Base-by-base conservation (phyloP, 53 echinoderm and acorn worm genomes). In the Temnopleurus reevesii region DNA sequence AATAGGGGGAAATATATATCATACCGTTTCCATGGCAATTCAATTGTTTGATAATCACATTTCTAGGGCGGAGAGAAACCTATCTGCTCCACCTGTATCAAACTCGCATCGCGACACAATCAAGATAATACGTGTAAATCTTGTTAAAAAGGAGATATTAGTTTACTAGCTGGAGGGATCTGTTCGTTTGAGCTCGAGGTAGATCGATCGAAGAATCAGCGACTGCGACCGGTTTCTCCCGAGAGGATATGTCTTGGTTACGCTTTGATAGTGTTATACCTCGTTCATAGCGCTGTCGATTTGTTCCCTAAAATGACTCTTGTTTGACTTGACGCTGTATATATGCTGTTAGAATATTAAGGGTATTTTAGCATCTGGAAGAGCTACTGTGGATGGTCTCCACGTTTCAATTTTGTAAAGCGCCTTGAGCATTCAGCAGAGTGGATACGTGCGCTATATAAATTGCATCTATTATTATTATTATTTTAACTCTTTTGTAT, bases 131-230 rank as follows among this genome's bases (percentile, higher is more conserved):
- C 71, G 41, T 41, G 71, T 71, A 38, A 71, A 71, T 9, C 19
- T 4, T 38, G 41, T 71, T 41, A 41, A 71, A 71, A 41, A 71
- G 71, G 41, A 71, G 21, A 71, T 71, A 71, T 71, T 71, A 71
- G 23, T 41, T 71, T 41, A 19, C 71, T 21, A 18, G 41, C 35
- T 19, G 35, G 4, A 15, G 35, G 65, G 65, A 18, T 2, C 71
- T 71, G 71, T 71, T 41, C 71, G 21, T 43, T 38, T 19, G 21
- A 41, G 29, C 71, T 71, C 41, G 4, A 41, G 71, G 71, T 41
- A 71, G 71, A 71, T 71, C 71, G 71, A 71, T 71, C 43, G 71
- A 8, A 71, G 36, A 23, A 71, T 71, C 71, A 71, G 9, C 41
- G 71, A 41, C 71, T 71, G 71, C 71, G 21, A 71, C 36, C 36